phyloP scores from a whole-genome alignment of 2,888 invertebrate species.

The Sminthurides aquaticus region DNA sequence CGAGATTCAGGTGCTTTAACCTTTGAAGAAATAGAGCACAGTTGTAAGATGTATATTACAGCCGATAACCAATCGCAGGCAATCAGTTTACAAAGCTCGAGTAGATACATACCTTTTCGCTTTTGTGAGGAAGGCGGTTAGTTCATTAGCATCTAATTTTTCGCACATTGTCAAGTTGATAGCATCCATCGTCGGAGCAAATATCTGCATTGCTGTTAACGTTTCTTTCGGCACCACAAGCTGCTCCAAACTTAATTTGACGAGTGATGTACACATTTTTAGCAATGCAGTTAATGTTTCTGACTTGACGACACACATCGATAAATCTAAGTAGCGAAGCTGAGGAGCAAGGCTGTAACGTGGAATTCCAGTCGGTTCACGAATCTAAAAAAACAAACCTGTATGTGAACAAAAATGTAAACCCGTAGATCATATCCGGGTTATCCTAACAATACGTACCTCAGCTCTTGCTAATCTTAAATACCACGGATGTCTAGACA shows the following conservation, averaged over 20 bases:
- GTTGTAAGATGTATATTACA: too few relatives aligned
- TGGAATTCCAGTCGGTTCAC: constrained; percentile 15
- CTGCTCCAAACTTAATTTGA: constrained; percentile 78
- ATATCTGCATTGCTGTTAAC: constrained; percentile 61
- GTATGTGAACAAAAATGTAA: too few relatives aligned
- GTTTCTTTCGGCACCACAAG: constrained; percentile 59
- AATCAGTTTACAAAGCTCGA: constrained; percentile 1
- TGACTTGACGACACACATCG: constrained; percentile 62
- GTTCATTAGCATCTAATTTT: constrained; percentile 60
- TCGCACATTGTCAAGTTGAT: constrained; percentile 76
- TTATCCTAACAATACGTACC: too few relatives aligned
- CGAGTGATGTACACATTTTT: constrained; percentile 60
- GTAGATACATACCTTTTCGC: constrained; percentile 52
- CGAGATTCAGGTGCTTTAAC: constrained; percentile 65
- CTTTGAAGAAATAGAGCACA: too few relatives aligned
- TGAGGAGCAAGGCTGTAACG: constrained; percentile 40
- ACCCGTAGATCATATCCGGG: too few relatives aligned
- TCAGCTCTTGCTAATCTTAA: constrained; percentile 71
- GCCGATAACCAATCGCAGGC: constrained; percentile 1
- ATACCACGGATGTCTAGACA: constrained; percentile 69
- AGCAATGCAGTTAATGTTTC: constrained; percentile 53
- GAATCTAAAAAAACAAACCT: constrained; percentile 21
- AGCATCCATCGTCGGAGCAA: constrained; percentile 59
- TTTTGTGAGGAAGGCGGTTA: constrained; percentile 57
- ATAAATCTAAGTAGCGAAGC: constrained; percentile 78